phyloP scores from a whole-genome alignment of 2,113 vertebrate species.

The Columba janthina region DNA sequence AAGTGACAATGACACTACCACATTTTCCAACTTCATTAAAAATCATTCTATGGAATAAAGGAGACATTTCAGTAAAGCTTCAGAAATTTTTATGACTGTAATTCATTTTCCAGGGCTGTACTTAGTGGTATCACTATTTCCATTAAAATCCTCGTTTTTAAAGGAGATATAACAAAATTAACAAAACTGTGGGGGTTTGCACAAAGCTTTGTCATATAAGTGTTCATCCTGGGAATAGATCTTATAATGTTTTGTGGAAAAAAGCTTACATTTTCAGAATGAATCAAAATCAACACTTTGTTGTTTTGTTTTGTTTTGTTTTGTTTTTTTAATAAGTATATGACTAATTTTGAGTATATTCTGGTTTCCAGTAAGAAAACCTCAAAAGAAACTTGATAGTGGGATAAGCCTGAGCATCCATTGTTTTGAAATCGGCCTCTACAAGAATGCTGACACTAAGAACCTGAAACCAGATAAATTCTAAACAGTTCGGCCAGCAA shows the following conservation, averaged over 20 bases:
- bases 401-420: neutral
- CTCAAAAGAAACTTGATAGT: neutral
- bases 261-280: neutral
- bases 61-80: neutral
- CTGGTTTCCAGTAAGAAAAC: neutral
- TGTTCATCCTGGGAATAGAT: neutral
- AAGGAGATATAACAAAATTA: neutral
- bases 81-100: neutral
- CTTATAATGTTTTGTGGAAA: rapidly evolving
- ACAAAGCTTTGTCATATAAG: neutral
- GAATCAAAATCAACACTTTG: neutral
- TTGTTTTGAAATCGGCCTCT: neutral
- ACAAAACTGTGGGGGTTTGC: neutral
- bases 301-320: too few species aligned
- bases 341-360: neutral
- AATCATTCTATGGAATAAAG: neutral
- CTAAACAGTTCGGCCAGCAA: neutral
- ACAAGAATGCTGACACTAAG: neutral
- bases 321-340: too few species aligned
- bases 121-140: neutral
- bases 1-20: neutral
- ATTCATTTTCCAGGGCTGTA: neutral
- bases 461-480: neutral
- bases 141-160: neutral
- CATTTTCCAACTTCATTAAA: neutral